Percentiles rank a stretch among this genome's conserved stretches.
These are phyloP conservation scores for Listronotus bonariensis DNA, from an alignment of 1,140 invertebrate species.

Conservation along the genomic window DNA sequence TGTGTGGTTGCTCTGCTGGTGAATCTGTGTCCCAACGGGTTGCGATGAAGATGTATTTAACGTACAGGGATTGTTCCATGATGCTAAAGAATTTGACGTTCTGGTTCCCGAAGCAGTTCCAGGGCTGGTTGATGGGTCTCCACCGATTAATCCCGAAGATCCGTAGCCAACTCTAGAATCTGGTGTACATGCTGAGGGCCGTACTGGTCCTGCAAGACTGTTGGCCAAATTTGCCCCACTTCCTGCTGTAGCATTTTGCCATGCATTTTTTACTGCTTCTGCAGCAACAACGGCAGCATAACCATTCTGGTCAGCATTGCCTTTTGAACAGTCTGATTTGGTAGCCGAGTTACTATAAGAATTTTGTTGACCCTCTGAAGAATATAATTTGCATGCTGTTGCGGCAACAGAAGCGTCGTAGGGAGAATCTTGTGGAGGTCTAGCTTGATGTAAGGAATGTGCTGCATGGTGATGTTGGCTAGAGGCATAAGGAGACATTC, in stretches of 20 bases:
- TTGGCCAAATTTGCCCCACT: conserved; percentile 66
- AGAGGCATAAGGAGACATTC: conserved; percentile 80
- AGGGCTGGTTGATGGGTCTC: conserved; percentile 75
- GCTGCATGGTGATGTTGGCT: conserved; percentile 79
- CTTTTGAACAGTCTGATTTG: conserved; percentile 58
- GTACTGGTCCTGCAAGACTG: conserved; percentile 63
- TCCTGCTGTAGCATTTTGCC: conserved; percentile 64
- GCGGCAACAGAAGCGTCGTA: conserved; percentile 88
- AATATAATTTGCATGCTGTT: conserved; percentile 76
- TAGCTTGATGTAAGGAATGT: conserved; percentile 72
- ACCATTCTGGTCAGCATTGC: conserved; percentile 67
- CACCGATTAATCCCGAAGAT: conserved; percentile 67
- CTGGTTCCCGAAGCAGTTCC: conserved; percentile 64
- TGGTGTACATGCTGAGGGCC: conserved; percentile 84
- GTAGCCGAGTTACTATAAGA: conserved; percentile 61
- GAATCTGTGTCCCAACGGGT: conserved; percentile 79
- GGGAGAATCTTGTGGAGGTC: conserved; percentile 83
- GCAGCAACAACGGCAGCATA: conserved; percentile 68
- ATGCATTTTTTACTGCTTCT: conserved; percentile 69
- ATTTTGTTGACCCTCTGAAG: conserved; percentile 65
- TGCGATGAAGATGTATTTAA: conserved; percentile 75
- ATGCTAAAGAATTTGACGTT: conserved; percentile 65
- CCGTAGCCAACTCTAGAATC: conserved; percentile 74
- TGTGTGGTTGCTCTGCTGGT: conserved; percentile 89
- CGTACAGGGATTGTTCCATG: conserved; percentile 82